Conservation (phyloP, 2,888 invertebrate genomes). For the Tribolium freemani region DNA sequence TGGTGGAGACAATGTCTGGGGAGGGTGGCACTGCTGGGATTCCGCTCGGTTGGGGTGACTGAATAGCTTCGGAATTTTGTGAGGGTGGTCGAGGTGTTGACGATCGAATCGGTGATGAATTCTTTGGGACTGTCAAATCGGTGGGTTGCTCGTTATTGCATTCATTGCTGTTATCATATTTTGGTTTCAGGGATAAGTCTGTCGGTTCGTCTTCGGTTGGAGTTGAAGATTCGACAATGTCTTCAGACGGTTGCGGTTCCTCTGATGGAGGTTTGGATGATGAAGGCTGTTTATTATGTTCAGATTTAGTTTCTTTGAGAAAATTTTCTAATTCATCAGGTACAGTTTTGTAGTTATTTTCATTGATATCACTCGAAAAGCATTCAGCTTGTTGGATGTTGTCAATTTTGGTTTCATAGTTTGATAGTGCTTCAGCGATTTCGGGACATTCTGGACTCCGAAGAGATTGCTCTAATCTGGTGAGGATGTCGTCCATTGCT, state of each 20-base stretch:
- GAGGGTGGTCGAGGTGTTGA: conserved; percentile 75
- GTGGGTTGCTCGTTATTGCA: conserved; percentile 71
- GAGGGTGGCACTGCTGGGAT: conserved; percentile 80
- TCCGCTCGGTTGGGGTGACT: conserved; percentile 81
- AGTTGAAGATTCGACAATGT: conserved; percentile 43
- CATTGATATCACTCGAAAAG: conserved; percentile 45
- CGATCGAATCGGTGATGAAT: conserved; percentile 64
- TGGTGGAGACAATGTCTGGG: conserved; percentile 75
- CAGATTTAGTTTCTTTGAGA: conserved; percentile 55
- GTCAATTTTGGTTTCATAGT: conserved; percentile 44
- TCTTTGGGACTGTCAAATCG: conserved; percentile 73
- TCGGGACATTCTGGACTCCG: conserved; percentile 63
- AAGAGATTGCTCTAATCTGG: conserved; percentile 75
- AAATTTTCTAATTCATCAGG: conserved; percentile 48
- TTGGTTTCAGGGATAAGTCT: conserved; percentile 57
- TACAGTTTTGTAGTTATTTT: conserved; percentile 49
- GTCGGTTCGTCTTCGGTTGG: conserved; percentile 59
- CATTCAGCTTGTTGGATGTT: conserved; percentile 37
- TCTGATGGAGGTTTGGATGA: background rate
- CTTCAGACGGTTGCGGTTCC: background rate
- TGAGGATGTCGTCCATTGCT: conserved; percentile 74
- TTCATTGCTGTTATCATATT: conserved; percentile 55
- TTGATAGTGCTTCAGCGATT: conserved; percentile 45
- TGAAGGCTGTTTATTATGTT: conserved; percentile 24
- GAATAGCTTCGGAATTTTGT: conserved; percentile 79